Conservation (phyloP, 35 echinoderm and acorn worm species). For the Apostichopus californicus region DNA sequence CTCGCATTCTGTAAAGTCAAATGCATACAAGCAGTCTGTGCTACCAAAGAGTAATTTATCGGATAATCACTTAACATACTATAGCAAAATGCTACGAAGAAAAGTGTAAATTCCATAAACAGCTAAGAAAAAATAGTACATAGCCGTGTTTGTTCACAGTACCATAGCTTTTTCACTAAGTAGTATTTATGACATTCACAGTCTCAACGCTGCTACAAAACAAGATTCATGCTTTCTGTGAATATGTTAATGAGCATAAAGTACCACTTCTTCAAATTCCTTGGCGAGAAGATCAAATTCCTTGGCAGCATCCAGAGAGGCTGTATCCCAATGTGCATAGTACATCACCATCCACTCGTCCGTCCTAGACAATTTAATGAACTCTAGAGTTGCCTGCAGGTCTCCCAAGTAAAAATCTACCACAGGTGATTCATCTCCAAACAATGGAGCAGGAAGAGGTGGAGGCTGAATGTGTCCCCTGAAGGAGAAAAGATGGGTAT, state of each 20-base stretch:
- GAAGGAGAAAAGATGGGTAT: background rate
- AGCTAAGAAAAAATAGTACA: too few species aligned
- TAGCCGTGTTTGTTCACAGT: too few species aligned
- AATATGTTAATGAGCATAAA: background rate
- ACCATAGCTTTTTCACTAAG: too few species aligned
- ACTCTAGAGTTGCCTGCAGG: conserved; percentile 54
- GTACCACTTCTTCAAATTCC: conserved; percentile 59
- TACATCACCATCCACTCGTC: conserved; percentile 92
- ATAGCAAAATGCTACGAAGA: too few species aligned
- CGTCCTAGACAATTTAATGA: conserved; percentile 45
- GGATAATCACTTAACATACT: too few species aligned
- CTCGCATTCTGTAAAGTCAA: too few species aligned
- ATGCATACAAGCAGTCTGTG: too few species aligned
- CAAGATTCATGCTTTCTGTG: too few species aligned
- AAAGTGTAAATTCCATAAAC: too few species aligned
- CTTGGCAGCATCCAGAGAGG: conserved; percentile 64
- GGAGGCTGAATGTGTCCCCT: conserved; percentile 41
- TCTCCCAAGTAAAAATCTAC: conserved; percentile 76
- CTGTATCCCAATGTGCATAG: conserved; percentile 98
- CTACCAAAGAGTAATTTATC: too few species aligned
- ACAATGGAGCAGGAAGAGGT: conserved; percentile 41
- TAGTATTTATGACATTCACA: background rate
- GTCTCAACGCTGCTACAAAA: background rate
- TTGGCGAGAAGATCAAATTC: conserved; percentile 81
- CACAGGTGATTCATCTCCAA: conserved; percentile 61